These are phyloP conservation scores for Rhyacophila brunnea DNA, from an alignment of 1,140 invertebrate genomes.

Conservation along the genomic window DNA sequence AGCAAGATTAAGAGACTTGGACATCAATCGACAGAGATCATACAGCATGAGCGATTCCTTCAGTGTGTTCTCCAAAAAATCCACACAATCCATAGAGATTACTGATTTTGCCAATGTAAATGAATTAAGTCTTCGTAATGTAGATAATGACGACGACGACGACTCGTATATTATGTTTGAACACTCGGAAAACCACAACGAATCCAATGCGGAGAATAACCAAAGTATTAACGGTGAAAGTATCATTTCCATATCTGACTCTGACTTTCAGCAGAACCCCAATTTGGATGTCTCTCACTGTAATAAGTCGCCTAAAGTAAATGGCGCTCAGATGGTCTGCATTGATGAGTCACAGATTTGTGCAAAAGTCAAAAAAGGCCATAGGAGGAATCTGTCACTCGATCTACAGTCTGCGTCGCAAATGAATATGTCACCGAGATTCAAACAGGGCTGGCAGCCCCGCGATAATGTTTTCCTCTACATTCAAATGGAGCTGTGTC, in stretches of 20 bases:
- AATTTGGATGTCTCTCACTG: not conserved
- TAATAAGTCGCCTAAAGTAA: not conserved
- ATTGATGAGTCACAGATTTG: constrained; percentile 12
- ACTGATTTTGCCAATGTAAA: constrained; percentile 13
- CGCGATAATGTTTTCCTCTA: constrained; percentile 74
- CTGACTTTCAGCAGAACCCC: constrained; percentile 5
- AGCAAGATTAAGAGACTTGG: constrained; percentile 29
- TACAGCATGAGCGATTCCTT: constrained; percentile 50
- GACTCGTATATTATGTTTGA: constrained; percentile 65
- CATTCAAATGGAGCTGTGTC: constrained; percentile 97
- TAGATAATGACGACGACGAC: constrained; percentile 38
- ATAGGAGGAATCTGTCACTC: constrained; percentile 48
- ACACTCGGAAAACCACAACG: constrained; percentile 29
- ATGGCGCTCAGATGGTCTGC: constrained; percentile 12
- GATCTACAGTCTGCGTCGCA: constrained; percentile 39
- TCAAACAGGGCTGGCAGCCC: constrained; percentile 13
- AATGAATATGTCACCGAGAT: not conserved
- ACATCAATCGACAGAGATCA: constrained; percentile 45
- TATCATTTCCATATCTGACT: constrained; percentile 24
- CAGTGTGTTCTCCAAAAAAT: constrained; percentile 46
- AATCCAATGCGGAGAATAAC: constrained; percentile 4
- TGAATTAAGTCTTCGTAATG: not conserved
- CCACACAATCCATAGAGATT: constrained; percentile 26
- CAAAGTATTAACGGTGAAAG: constrained; percentile 20
- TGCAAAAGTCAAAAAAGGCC: constrained; percentile 22